Conservation (phyloP, 2,113 vertebrate genomes). For the Brachyhypopomus gauderio region DNA sequence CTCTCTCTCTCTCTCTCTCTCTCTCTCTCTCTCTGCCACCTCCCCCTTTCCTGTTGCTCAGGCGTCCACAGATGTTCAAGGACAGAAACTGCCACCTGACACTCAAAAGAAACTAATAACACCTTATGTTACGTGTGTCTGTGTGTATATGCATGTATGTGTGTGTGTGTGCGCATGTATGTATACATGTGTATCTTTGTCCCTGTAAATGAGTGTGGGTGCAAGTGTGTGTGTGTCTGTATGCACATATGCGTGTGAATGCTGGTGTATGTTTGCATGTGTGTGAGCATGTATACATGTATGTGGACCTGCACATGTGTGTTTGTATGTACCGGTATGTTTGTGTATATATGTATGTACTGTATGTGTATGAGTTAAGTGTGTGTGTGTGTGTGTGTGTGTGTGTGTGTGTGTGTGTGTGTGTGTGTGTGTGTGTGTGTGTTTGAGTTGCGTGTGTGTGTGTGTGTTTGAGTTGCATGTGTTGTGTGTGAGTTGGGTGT, state of each 20-base stretch:
- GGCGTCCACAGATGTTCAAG: slow-evolving; percentile 31
- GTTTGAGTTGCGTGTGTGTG: no score
- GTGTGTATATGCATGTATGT: neutral
- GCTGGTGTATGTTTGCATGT: slow-evolving; percentile 17
- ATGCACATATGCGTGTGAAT: neutral
- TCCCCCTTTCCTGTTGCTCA: neutral
- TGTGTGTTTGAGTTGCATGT: no score
- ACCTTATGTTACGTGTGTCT: slow-evolving; percentile 9
- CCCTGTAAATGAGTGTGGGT: slow-evolving; percentile 17
- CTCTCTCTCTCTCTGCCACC: neutral
- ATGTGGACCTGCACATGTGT: neutral
- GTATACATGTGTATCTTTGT: slow-evolving; percentile 21
- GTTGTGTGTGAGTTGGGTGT: neutral
- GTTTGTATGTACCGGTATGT: neutral
- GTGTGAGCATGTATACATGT: slow-evolving; percentile 57
- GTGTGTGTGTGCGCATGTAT: neutral
- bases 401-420: no score
- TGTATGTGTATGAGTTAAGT: slow-evolving; percentile 24
- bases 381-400: slow-evolving; percentile 53
- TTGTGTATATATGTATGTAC: neutral
- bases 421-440: no score
- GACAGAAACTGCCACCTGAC: slow-evolving; percentile 25
- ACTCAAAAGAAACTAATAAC: neutral
- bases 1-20: neutral
- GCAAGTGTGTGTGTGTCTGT: slow-evolving; percentile 53